phyloP scores from a whole-genome alignment of 2,797 vertebrate genomes.

The Pygocentrus nattereri region DNA sequence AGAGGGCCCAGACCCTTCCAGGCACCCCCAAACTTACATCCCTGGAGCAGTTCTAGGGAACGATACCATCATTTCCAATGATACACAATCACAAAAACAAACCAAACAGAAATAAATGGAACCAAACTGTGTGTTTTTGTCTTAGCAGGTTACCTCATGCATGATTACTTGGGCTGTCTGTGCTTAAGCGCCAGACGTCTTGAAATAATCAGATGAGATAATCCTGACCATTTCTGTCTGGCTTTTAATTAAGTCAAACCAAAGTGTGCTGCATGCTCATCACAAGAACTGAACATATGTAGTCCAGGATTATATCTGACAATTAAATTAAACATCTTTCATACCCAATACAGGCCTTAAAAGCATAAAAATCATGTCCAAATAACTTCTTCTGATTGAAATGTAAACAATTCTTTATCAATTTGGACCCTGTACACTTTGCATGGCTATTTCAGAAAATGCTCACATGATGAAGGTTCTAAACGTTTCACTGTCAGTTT shows the following conservation, averaged over 20 bases:
- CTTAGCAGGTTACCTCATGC: neutral
- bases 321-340: neutral
- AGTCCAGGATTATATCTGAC: neutral
- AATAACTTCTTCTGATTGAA: no score
- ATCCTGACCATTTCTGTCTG: neutral
- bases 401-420: no score
- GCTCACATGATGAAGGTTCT: no score
- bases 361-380: neutral
- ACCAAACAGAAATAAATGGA: neutral
- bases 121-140: neutral
- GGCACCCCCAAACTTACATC: no score
- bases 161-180: neutral
- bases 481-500: no score
- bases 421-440: no score
- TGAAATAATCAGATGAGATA: conserved; percentile 1
- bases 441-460: no score
- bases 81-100: no score
- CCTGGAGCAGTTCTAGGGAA: no score
- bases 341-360: neutral
- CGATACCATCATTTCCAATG: no score
- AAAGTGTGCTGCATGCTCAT: neutral
- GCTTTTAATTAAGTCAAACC: neutral
- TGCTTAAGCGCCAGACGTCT: neutral
- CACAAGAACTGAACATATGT: neutral
- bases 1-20: no score